Conservation (phyloP, 1,140 invertebrate species). For the Brachionus asplanchnoidis region DNA sequence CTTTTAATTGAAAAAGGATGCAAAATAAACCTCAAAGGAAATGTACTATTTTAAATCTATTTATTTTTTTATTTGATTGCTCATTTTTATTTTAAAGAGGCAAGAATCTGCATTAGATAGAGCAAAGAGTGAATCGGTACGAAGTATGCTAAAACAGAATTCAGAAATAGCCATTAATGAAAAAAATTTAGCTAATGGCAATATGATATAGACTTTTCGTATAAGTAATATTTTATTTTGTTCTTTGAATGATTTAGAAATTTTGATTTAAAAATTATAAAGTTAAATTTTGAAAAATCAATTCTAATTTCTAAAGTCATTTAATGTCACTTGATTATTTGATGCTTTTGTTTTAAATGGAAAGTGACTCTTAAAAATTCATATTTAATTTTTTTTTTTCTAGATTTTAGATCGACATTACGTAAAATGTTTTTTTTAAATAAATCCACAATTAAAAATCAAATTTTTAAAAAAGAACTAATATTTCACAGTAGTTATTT, state of each 20-base stretch:
- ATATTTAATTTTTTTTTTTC: background rate
- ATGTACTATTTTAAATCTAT: background rate
- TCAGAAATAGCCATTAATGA: background rate
- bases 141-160: constrained; percentile 32
- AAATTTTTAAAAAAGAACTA: background rate
- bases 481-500: background rate
- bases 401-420: background rate
- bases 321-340: background rate
- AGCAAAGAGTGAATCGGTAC: constrained; percentile 40
- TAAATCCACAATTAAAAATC: background rate
- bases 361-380: background rate
- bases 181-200: background rate
- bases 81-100: background rate
- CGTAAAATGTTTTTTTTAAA: background rate
- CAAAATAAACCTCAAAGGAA: constrained; percentile 38
- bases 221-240: background rate
- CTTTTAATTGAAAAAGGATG: constrained; percentile 49
- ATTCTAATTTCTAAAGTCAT: background rate
- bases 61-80: background rate
- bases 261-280: background rate
- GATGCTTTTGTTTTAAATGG: background rate
- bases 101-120: constrained; percentile 33
- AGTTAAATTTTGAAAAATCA: background rate
- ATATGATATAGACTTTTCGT: background rate
- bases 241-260: background rate